Base-by-base conservation (phyloP, 2,797 vertebrate genomes). In the Avahi laniger region DNA sequence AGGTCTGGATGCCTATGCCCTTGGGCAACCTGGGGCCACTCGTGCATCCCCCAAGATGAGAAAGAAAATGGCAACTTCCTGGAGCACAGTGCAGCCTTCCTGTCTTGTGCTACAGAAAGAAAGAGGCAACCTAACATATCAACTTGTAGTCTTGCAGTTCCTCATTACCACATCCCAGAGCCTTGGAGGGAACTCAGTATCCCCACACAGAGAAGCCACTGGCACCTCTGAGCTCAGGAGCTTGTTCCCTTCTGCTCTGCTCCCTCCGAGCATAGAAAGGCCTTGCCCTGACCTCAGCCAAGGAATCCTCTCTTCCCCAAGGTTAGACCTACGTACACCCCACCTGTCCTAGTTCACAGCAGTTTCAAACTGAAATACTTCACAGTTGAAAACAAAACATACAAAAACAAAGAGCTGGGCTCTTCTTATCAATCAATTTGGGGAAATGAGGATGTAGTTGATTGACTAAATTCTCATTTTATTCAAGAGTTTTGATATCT, bases 221-320 rank as follows among this genome's bases (percentile, higher is more conserved):
- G 86, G 30, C 17, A 4, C 46, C 17, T 38, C 43, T 3, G 17
- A 43, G 26, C 46, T 54, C 63, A 46, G 54, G 28, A 46, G 65
- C 20, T 30, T 2, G 0, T 7, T 43, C 5, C 30, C 17, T 22
- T 35, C 63, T 48, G 76, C 41, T 26, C 50, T 41, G 13, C 28
- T 33, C 38, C 33, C 22, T 9, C 2, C 2, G 4, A 0, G 3
- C 15, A 9, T 7, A n/a, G 35, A 35, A 84, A 35, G 30, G 0
- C 35, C 22, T 22, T 38, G 5, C 10, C 33, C 6, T 75, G 35
- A 28, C 46, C 63, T 14, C 38, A 43, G 14, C n/a, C 18, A 22
- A 38, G 10, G 46, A 20, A 15, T 22, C 38, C 8, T 30, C 15
- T 26, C 41, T 54, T 59, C 5, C 75, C 35, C 28, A 22, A 1